A percentile compares a stretch with the other conserved stretches of the same genome.
Evolutionary conservation across 2,888 invertebrate genomes (phyloP).

Genomic region (Caenorhabditis zanzibari): DNA sequence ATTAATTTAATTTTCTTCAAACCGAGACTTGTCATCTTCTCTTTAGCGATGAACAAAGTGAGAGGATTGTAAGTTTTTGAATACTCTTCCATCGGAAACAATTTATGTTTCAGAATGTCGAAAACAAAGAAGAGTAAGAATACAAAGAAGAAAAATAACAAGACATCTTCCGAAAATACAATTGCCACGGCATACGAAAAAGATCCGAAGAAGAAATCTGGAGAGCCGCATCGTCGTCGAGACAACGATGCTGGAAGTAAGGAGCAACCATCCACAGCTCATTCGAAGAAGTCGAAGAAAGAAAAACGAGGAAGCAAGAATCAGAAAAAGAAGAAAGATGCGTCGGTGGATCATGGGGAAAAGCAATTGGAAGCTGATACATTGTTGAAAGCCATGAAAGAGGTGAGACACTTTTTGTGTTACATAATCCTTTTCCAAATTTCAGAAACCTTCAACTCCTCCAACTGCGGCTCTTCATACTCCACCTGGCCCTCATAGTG

Average conservation of each 20-base stretch:
- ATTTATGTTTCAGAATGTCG: neutral
- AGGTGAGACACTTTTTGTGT: neutral
- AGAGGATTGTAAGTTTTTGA: too few relatives aligned
- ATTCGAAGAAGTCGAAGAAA: neutral
- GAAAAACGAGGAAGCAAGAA: neutral
- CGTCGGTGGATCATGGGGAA: neutral
- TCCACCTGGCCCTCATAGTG: neutral
- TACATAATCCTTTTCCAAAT: neutral
- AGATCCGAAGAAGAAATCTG: slow-evolving; percentile 3
- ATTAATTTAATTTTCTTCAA: too few relatives aligned
- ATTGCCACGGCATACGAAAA: neutral
- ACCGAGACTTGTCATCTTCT: too few relatives aligned
- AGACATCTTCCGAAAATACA: neutral
- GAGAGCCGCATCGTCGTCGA: neutral
- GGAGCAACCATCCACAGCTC: neutral
- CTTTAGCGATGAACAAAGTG: too few relatives aligned
- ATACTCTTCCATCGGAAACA: too few relatives aligned
- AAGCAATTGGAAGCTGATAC: neutral
- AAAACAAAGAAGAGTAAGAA: neutral
- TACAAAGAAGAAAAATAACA: neutral
- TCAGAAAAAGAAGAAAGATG: neutral
- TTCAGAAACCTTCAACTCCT: slow-evolving; percentile 3
- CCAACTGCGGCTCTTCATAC: neutral
- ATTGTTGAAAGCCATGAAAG: neutral
- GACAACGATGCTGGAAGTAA: neutral